These are phyloP conservation scores for Dryobota labecula DNA, from an alignment of 2,888 invertebrate genomes.

Conservation along the genomic window DNA sequence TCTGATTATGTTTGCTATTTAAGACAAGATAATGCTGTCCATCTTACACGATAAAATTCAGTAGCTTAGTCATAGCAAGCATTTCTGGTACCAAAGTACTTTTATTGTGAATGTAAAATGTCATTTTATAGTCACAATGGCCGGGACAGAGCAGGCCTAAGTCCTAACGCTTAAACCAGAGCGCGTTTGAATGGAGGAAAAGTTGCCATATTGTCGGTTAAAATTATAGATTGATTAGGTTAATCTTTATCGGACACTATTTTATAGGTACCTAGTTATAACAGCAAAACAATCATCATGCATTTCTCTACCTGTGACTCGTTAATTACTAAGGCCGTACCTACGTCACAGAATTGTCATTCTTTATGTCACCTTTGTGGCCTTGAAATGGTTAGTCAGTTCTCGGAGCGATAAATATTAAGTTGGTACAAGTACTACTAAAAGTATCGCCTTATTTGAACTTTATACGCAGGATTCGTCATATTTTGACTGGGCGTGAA, in stretches of 20 bases:
- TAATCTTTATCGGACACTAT: not conserved
- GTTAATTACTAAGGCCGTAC: conserved; percentile 11
- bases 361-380: conserved; percentile 33
- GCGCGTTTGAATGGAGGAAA: not conserved
- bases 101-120: conserved; percentile 7
- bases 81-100: conserved; percentile 32
- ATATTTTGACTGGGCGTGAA: conserved; percentile 61
- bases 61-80: conserved; percentile 22
- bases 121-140: not conserved
- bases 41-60: conserved; percentile 29
- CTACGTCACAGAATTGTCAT: conserved; percentile 35
- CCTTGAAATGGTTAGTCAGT: conserved; percentile 43
- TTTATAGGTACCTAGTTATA: not conserved
- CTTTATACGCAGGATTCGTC: conserved; percentile 57
- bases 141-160: not conserved
- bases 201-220: not conserved
- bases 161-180: no score
- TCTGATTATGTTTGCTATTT: conserved; percentile 23
- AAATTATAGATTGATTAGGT: no score
- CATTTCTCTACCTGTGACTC: conserved; percentile 23
- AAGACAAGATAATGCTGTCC: conserved; percentile 20
- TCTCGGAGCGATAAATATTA: conserved; percentile 27
- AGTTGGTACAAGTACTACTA: conserved; percentile 13
- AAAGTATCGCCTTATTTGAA: conserved; percentile 54
- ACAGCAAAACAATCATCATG: not conserved